Evolutionary conservation across 2,797 vertebrate species (phyloP).

Genomic region (Myotis findleyi): DNA sequence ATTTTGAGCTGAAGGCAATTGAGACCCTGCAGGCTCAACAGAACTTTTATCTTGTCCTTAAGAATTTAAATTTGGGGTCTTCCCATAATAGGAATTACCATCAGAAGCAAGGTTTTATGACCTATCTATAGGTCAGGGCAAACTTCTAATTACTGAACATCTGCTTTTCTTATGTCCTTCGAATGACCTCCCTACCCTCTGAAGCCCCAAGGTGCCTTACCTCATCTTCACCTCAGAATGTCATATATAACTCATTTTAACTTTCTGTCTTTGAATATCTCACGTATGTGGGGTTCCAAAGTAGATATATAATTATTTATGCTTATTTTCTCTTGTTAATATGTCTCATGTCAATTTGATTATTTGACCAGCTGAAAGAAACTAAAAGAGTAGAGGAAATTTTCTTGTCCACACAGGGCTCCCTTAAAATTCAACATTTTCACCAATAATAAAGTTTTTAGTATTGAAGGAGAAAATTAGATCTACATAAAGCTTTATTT

Average conservation of each 20-base stretch:
- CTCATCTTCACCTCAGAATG: not conserved
- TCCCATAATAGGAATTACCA: not conserved
- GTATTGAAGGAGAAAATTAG: conserved; percentile 31
- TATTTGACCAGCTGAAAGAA: not conserved
- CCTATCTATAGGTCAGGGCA: not conserved
- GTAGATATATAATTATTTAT: not conserved
- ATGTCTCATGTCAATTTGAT: not conserved
- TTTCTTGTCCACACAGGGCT: not conserved
- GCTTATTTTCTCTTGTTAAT: not conserved
- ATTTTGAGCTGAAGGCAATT: not conserved
- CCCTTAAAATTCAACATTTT: conserved; percentile 6
- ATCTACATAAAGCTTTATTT: not conserved
- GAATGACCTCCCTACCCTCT: not conserved
- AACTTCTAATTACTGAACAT: not conserved
- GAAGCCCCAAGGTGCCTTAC: not conserved
- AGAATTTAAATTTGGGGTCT: not conserved
- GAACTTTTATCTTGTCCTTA: not conserved
- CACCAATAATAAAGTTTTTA: conserved; percentile 22
- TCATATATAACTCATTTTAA: not conserved
- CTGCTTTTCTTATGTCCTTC: not conserved
- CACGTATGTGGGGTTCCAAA: not conserved
- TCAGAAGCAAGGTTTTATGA: not conserved
- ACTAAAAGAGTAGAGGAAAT: not conserved
- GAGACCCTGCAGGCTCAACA: no score
- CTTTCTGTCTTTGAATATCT: not conserved